Percentiles rank a stretch among this genome's conserved stretches.
phyloP scores from a whole-genome alignment of 2,113 vertebrate genomes.

The Pipa parva region DNA sequence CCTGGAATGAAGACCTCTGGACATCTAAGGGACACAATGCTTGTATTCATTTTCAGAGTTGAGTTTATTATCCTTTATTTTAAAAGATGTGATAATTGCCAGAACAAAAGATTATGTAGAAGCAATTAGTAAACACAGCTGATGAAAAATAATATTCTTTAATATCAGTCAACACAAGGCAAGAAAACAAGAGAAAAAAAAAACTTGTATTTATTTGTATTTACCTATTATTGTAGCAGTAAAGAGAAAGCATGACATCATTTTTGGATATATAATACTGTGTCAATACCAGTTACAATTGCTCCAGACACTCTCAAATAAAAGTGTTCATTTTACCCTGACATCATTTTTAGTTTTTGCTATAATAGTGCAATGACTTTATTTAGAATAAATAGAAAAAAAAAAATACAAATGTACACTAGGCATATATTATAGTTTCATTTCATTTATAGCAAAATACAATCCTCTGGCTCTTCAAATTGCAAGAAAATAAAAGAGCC shows the following conservation, averaged over 20 bases:
- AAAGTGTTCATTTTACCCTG: not conserved
- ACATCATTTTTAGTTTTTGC: slow-evolving; percentile 2
- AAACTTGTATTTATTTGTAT: not conserved
- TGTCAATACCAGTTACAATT: not conserved
- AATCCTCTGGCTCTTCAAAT: not conserved
- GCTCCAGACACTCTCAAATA: not conserved
- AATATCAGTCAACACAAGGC: not conserved
- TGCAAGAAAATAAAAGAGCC: not conserved
- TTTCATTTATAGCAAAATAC: slow-evolving; percentile 19
- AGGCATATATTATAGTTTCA: slow-evolving; percentile 24
- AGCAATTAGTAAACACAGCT: not conserved
- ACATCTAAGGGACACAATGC: too few species aligned
- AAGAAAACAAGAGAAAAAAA: not conserved
- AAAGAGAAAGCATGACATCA: not conserved
- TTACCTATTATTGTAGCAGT: not conserved
- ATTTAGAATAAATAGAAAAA: not conserved
- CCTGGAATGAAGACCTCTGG: too few species aligned
- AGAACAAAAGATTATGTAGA: not conserved
- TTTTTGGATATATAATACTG: not conserved
- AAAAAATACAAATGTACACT: slow-evolving; percentile 23
- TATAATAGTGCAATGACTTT: slow-evolving; percentile 4
- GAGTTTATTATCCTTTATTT: too few species aligned
- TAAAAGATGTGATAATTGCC: too few species aligned
- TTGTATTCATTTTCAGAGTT: too few species aligned
- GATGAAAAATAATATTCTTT: not conserved